Evolutionary conservation across 2,797 vertebrate genomes (phyloP).

Genomic region (Setipinna tenuifilis): DNA sequence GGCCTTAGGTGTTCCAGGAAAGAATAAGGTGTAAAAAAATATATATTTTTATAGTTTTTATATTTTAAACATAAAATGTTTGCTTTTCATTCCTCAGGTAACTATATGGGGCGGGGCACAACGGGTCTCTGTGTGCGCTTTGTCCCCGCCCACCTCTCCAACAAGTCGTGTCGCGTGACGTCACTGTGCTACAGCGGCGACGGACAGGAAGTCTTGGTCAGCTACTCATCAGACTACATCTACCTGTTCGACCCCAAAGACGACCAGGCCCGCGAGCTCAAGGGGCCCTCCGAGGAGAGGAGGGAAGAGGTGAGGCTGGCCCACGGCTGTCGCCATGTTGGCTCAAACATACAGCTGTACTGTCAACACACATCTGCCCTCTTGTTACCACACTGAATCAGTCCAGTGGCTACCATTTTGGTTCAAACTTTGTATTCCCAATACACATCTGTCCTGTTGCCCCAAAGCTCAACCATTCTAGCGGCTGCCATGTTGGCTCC

Average conservation of each 20-base stretch:
- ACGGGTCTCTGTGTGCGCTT: slow-evolving; percentile 96
- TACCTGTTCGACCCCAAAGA: slow-evolving; percentile 97
- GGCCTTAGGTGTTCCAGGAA: too few species aligned
- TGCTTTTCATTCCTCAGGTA: slow-evolving; percentile 73
- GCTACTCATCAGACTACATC: slow-evolving; percentile 98
- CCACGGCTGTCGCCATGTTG: too few species aligned
- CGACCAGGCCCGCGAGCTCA: slow-evolving; percentile 92
- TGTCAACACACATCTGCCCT: too few species aligned
- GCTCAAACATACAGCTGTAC: too few species aligned
- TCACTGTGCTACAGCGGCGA: slow-evolving; percentile 97
- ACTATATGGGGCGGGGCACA: slow-evolving; percentile 92
- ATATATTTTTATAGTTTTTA: too few species aligned
- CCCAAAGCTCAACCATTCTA: too few species aligned
- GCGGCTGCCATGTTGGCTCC: too few species aligned
- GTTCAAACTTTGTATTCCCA: not conserved
- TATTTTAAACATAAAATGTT: too few species aligned
- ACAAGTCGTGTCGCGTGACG: slow-evolving; percentile 96
- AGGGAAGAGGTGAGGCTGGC: slow-evolving; percentile 86
- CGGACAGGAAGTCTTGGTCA: slow-evolving; percentile 96
- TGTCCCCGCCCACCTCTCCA: slow-evolving; percentile 91
- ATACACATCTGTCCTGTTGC: too few species aligned
- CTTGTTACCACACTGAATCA: too few species aligned
- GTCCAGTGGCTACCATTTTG: not conserved
- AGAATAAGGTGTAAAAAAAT: too few species aligned
- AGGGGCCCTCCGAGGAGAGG: slow-evolving; percentile 92